Percentiles rank a stretch among this genome's conserved stretches.
These are phyloP conservation scores for Zophobas atratus DNA, from an alignment of 1,140 invertebrate genomes.

Conservation along the genomic window DNA sequence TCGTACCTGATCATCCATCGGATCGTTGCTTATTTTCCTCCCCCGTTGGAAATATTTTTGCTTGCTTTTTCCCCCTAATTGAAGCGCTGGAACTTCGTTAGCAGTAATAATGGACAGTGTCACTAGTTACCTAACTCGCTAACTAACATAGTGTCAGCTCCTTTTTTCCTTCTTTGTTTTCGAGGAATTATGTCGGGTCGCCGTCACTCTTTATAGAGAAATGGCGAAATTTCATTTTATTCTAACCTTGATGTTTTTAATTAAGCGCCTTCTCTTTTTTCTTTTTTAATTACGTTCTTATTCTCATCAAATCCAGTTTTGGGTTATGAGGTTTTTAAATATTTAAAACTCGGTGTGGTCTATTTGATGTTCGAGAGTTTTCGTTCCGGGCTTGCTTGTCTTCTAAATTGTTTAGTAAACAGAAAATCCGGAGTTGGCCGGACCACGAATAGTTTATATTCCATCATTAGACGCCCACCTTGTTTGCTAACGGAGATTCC, in stretches of 20 bases:
- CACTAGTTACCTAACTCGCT: conserved; percentile 22
- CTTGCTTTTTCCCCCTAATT: conserved; percentile 6
- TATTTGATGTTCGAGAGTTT: neutral
- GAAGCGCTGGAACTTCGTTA: conserved; percentile 20
- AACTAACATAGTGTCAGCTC: conserved; percentile 13
- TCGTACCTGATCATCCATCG: too few species aligned
- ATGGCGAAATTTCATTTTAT: conserved; percentile 11
- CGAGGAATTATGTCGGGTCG: neutral
- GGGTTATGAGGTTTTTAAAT: too few species aligned
- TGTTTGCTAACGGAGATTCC: too few species aligned
- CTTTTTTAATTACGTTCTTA: conserved; percentile 4
- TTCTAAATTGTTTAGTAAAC: conserved; percentile 33
- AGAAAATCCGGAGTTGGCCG: neutral
- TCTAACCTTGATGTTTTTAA: conserved; percentile 20
- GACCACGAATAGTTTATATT: conserved; percentile 24
- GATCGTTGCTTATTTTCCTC: too few species aligned
- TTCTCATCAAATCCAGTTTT: too few species aligned
- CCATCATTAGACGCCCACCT: neutral
- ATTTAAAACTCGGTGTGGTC: neutral
- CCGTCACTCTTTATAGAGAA: neutral
- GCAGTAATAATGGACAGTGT: conserved; percentile 5
- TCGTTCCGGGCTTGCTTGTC: conserved; percentile 10
- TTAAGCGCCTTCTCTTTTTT: conserved; percentile 6
- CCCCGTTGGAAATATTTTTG: neutral
- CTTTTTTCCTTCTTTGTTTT: conserved; percentile 10